Base-by-base conservation (phyloP, 2,797 vertebrate genomes). In the Paramormyrops hopkinsi region DNA sequence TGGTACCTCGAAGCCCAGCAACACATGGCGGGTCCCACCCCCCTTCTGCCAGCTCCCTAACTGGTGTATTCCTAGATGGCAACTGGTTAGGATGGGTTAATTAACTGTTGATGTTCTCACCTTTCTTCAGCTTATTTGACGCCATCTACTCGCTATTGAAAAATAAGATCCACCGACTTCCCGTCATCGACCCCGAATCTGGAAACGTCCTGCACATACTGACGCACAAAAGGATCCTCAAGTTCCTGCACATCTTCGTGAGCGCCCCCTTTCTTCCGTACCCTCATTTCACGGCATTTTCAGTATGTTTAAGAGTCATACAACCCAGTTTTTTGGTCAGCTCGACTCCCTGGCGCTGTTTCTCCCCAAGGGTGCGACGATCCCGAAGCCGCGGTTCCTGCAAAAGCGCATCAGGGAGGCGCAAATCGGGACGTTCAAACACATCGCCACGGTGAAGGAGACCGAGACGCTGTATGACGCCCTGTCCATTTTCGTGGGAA, bases 151-250 rank as follows among this genome's bases (percentile, higher is more conserved):
- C 98, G 41, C 93, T 99, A 95, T 94, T 99, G 95, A 99, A 98
- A 97, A 98, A 99, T 93, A 99, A 98, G 96, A 99, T 99, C 93
- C 99, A 99, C 94, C 96, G 98, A 89, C 96, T 99, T 93, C 98
- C 98, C 0, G 96, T 99, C 92, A 98, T 99, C 89, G 99, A 99
- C 94, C 99, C 98, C 0, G 95, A 96, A 90, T 97, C 98, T 88
- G 99, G 99, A 92, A 99, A 99, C 90, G 99, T 99, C 94, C 98
- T 99, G 92, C 98, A 99, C 96, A 99, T 99, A 89, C 97, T 99
- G 91, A 99, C 99, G 83, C 99, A 99, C 96, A 99, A 99, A 95
- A 97, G 99, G 94, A 99, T 99, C 94, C 98, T 99, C 93, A 99
- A 99, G 96, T 99, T 99, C 94, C 97, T 99, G 91, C 97, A 99